A percentile compares a stretch with the other conserved stretches of the same genome.
Evolutionary conservation across 2,113 vertebrate genomes (phyloP).

Genomic region (Otus sunia): DNA sequence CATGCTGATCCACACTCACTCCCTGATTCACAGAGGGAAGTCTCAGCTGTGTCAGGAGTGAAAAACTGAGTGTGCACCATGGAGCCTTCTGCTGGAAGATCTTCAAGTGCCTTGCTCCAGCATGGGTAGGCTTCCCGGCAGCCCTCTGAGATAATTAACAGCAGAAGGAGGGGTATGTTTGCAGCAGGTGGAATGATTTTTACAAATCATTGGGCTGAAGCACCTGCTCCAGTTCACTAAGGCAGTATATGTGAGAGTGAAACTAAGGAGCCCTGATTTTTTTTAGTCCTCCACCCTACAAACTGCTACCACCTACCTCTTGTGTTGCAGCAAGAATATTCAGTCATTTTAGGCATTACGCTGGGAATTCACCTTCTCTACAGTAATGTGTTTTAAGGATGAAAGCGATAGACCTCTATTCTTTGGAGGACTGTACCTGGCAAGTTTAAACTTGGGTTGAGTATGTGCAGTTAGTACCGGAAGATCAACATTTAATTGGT

Average conservation of each 20-base stretch:
- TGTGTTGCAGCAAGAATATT: background rate
- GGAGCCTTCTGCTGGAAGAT: background rate
- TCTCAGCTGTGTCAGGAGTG: background rate
- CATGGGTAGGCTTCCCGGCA: background rate
- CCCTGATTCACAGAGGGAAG: background rate
- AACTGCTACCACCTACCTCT: background rate
- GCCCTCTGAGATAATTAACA: background rate
- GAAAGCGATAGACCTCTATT: background rate
- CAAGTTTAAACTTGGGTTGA: conserved; percentile 9
- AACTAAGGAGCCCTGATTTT: background rate
- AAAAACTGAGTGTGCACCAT: background rate
- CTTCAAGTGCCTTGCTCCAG: background rate
- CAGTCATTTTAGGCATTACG: background rate
- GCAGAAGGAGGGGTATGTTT: background rate
- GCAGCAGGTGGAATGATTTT: background rate
- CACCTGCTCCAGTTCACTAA: background rate
- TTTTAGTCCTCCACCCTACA: background rate
- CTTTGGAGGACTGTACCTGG: background rate
- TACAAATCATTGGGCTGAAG: background rate
- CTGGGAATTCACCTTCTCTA: background rate
- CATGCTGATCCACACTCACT: background rate
- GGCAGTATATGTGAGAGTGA: background rate
- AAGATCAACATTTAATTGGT: background rate
- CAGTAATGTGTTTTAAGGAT: background rate
- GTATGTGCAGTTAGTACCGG: background rate